A percentile compares a stretch with the other conserved stretches of the same genome.
These are phyloP conservation scores for Fringilla coelebs DNA, from an alignment of 2,797 vertebrate genomes.

Conservation along the genomic window DNA sequence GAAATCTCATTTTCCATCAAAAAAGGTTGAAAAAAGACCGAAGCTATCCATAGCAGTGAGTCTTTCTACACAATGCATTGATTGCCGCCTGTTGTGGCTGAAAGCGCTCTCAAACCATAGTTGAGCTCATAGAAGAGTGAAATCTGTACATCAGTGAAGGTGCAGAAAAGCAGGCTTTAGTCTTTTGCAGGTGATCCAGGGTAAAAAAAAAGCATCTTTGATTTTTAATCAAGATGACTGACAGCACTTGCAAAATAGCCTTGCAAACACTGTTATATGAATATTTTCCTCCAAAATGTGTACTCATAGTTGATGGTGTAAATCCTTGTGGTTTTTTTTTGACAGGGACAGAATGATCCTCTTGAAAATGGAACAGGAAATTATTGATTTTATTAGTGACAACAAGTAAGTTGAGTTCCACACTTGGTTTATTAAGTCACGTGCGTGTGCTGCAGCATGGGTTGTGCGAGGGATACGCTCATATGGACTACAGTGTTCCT, in stretches of 20 bases:
- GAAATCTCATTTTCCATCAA: background rate
- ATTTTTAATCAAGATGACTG: background rate
- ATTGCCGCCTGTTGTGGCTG: background rate
- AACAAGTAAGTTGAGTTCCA: conserved; percentile 80
- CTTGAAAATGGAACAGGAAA: conserved; percentile 95
- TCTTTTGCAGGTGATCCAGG: background rate
- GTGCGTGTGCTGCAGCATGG: rapidly evolving
- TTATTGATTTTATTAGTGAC: conserved; percentile 93
- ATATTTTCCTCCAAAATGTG: background rate
- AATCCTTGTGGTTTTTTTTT: conserved; percentile 32
- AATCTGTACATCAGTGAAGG: background rate
- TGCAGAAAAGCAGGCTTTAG: background rate
- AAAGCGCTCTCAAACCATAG: background rate
- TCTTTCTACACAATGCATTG: rapidly evolving
- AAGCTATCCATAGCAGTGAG: background rate
- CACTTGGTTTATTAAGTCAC: background rate
- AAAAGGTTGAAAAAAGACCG: background rate
- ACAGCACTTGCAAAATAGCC: background rate
- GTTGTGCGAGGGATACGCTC: rapidly evolving
- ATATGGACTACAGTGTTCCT: background rate
- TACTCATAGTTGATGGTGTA: background rate
- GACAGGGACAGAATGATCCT: conserved; percentile 93
- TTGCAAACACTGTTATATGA: background rate
- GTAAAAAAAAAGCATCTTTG: background rate
- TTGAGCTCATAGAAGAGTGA: background rate